Evolutionary conservation across 2,888 invertebrate species (phyloP), one percentile per base, ranked within the genome.

Genomic region (Eilema sororculum): DNA sequence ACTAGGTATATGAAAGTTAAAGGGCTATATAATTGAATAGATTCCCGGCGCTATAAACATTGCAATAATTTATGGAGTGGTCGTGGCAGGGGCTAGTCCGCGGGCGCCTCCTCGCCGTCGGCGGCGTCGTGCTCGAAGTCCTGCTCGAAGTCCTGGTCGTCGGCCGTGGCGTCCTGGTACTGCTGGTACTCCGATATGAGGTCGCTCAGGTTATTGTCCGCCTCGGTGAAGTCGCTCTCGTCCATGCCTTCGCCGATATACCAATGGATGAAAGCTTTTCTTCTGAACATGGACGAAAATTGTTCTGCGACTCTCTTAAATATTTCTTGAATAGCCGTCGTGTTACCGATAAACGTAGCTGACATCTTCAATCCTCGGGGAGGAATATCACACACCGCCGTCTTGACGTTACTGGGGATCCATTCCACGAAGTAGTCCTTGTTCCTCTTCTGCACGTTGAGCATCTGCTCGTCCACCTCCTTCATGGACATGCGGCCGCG

Each of bases 231-330:
- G 92, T 99, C 99, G 97, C 98, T 97, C 92, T 98, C 98, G 89
- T 99, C 98, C 98, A 99, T 99, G 78, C 99, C 99, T 90, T 99
- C 98, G 66, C 98, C 98, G 56, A 98, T 98, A 95, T 98, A 99
- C 98, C 98, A 99, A 96, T 99, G 98, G 84, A 99, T 96, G 96
- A 99, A 99, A 89, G 99, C 99, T 93, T 98, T 99, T 84, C 99
- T 96, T 80, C 98, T 96, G 96, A 98, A 99, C 99, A 99, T 98
- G 84, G 98, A 98, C 24, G 97, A 97, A 87, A 98, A 98, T 89
- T 98, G 98, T 87, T 98, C 98, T 59, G 97, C 97, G 82, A 98
- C 97, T 85, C 98, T 96, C 90, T 98, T 98, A 92, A 98, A 98
- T 76, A 98, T 90, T 88, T 98, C 98, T 87, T 98, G 98, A 81